phyloP scores from a whole-genome alignment of 2,113 vertebrate species.

The Rhegmatorhina hoffmannsi region DNA sequence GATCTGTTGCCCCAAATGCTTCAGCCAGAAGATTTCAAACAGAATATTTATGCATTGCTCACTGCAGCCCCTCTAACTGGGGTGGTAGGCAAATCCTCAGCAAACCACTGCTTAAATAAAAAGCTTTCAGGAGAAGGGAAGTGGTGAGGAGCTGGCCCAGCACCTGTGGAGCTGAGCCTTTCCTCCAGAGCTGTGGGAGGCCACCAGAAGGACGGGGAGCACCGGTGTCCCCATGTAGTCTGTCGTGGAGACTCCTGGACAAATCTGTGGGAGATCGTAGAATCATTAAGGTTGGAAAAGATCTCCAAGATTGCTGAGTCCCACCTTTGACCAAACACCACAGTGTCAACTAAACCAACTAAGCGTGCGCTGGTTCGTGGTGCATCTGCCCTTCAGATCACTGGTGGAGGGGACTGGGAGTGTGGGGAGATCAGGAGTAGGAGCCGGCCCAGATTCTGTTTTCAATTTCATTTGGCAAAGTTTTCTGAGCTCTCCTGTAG shows the following conservation, averaged over 20 bases:
- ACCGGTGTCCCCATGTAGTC: fast-evolving
- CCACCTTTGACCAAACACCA: not conserved
- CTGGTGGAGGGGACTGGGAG: not conserved
- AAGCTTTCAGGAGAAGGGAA: not conserved
- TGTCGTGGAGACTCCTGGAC: not conserved
- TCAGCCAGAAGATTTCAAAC: not conserved
- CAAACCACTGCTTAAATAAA: fast-evolving
- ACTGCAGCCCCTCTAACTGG: not conserved
- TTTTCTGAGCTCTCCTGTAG: not conserved
- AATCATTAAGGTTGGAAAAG: fast-evolving
- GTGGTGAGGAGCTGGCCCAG: not conserved
- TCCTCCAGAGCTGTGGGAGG: fast-evolving
- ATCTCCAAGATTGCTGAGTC: fast-evolving
- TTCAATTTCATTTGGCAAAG: not conserved
- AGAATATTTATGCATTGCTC: not conserved
- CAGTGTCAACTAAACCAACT: fast-evolving
- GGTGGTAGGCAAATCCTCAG: not conserved
- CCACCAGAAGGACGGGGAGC: fast-evolving
- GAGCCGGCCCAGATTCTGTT: not conserved
- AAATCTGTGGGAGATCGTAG: fast-evolving
- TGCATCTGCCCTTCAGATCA: fast-evolving
- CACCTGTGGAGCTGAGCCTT: not conserved
- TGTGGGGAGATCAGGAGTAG: fast-evolving
- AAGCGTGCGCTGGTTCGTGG: fast-evolving
- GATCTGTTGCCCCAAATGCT: not conserved